Percentiles rank a stretch among this genome's conserved stretches.
Conservation (phyloP, 2,797 vertebrate species). For the Amphiprion clarkii region DNA sequence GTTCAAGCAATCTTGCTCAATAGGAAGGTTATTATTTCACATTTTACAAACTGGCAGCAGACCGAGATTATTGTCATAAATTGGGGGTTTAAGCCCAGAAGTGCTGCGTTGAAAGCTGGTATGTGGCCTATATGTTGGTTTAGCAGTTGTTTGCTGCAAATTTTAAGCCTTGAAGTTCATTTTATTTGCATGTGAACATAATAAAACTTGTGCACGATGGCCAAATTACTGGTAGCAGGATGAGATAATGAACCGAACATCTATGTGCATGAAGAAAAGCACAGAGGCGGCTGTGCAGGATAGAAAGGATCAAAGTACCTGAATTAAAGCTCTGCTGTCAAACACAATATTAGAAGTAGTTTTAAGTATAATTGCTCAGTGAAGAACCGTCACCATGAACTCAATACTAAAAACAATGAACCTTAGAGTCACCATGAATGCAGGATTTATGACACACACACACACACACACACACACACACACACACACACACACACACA, state of each 20-base stretch:
- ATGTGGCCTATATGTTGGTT: not conserved
- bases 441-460: not conserved
- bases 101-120: not conserved
- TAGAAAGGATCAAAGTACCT: conserved; percentile 19
- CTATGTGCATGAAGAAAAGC: conserved; percentile 8
- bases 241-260: not conserved
- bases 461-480: no score
- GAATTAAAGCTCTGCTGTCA: conserved; percentile 25
- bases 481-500: no score
- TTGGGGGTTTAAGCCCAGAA: not conserved
- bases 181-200: not conserved
- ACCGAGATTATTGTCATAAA: conserved; percentile 2
- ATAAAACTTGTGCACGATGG: not conserved
- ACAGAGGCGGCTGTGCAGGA: conserved; percentile 9
- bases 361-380: not conserved
- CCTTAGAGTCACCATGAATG: not conserved
- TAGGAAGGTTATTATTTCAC: conserved; percentile 20
- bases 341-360: conserved; percentile 7
- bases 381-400: not conserved
- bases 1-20: conserved; percentile 12
- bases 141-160: not conserved
- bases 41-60: conserved; percentile 11
- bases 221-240: not conserved
- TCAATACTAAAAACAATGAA: not conserved
- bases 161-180: not conserved